Conservation (phyloP, 2,113 vertebrate species). For the Gobio gobio region DNA sequence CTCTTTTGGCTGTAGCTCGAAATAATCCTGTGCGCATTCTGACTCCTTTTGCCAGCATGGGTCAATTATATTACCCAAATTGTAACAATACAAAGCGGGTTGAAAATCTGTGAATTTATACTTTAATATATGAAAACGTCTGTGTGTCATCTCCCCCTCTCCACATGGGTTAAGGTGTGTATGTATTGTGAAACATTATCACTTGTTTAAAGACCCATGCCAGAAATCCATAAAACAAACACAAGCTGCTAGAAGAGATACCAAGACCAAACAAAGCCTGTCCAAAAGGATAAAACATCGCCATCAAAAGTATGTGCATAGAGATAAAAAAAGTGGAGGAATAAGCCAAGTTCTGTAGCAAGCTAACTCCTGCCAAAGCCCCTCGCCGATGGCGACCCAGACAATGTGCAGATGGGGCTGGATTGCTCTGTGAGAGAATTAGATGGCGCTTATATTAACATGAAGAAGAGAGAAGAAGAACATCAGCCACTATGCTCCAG, state of each 20-base stretch:
- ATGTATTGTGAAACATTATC: conserved; percentile 74
- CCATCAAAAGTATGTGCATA: conserved; percentile 80
- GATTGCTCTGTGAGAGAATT: conserved; percentile 69
- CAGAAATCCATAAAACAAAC: conserved; percentile 80
- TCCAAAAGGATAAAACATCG: conserved; percentile 77
- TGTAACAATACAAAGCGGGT: too few species aligned
- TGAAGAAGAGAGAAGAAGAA: conserved; percentile 51
- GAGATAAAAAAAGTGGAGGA: conserved; percentile 71
- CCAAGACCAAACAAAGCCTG: conserved; percentile 82
- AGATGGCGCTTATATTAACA: conserved; percentile 68
- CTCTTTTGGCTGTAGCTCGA: too few species aligned
- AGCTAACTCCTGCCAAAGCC: conserved; percentile 68
- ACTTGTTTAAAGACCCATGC: conserved; percentile 79
- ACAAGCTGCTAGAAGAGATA: conserved; percentile 82
- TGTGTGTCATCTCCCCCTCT: conserved; percentile 32
- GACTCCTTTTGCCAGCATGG: too few species aligned
- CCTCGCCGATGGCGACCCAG: conserved; percentile 69
- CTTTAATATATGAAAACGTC: background rate
- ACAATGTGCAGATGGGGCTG: conserved; percentile 67
- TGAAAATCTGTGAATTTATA: too few species aligned
- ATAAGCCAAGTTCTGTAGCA: conserved; percentile 72
- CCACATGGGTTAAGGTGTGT: conserved; percentile 71
- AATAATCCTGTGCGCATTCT: too few species aligned
- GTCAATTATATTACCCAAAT: too few species aligned
- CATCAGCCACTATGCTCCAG: conserved; percentile 50